Evolutionary conservation across 2,888 invertebrate species (phyloP).

Genomic region (Apamea epomidion): DNA sequence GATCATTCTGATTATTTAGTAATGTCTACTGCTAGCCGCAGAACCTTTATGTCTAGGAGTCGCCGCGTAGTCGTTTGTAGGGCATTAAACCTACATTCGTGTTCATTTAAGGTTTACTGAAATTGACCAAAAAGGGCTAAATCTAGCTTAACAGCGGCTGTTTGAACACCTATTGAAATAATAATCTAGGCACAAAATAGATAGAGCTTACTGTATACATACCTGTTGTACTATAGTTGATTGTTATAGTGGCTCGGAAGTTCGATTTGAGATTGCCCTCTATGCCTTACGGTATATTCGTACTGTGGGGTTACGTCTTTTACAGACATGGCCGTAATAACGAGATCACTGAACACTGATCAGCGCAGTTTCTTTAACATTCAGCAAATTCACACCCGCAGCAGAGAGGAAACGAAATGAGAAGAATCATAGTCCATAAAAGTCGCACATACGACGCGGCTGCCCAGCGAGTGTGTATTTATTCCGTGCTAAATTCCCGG

Average conservation of each 20-base stretch:
- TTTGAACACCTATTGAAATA: neutral
- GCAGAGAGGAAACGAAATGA: conserved; percentile 13
- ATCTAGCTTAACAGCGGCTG: neutral
- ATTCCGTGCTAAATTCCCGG: conserved; percentile 19
- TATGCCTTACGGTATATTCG: neutral
- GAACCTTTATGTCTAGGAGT: conserved; percentile 11
- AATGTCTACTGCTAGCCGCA: conserved; percentile 54
- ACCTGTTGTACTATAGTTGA: neutral
- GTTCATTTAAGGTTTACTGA: neutral
- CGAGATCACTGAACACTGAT: neutral
- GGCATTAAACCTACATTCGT: neutral
- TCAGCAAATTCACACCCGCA: conserved; percentile 5
- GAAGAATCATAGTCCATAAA: conserved; percentile 42
- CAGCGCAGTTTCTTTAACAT: conserved; percentile 8
- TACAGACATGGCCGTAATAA: neutral
- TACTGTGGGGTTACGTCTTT: too few species aligned
- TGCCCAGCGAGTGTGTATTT: conserved; percentile 18
- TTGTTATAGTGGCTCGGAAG: neutral
- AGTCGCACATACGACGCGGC: neutral
- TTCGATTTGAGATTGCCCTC: neutral
- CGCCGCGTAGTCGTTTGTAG: neutral
- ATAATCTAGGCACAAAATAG: neutral
- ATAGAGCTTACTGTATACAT: neutral
- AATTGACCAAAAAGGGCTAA: neutral
- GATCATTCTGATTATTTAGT: conserved; percentile 67